Evolutionary conservation across 2,888 invertebrate species (phyloP).

Genomic region (Agrotis clavis): DNA sequence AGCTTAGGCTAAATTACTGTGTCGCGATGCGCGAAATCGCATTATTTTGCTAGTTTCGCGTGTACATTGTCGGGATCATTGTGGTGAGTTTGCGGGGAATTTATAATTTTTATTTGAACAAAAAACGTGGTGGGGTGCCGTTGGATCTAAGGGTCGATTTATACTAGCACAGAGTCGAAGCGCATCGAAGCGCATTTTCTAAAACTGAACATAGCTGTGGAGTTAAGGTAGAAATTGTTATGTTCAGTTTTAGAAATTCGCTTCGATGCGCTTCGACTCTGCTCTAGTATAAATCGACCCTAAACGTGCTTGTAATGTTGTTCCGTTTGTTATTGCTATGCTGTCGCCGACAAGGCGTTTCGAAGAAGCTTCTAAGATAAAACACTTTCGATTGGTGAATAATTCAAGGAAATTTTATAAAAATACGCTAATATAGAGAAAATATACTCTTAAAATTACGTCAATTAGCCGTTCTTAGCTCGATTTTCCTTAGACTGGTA

Average conservation of each 20-base stretch:
- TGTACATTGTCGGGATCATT: conserved; percentile 61
- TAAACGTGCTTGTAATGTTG: conserved; percentile 4
- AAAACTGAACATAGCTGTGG: no score
- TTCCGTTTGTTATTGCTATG: conserved; percentile 12
- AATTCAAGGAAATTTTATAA: not conserved
- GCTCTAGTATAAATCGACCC: no score
- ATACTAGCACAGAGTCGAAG: no score
- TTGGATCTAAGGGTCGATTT: no score
- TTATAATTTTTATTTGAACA: conserved; percentile 43
- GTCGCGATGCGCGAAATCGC: conserved; percentile 78
- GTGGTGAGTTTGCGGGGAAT: conserved; percentile 51
- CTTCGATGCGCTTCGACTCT: no score
- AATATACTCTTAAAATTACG: not conserved
- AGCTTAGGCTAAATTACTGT: conserved; percentile 61
- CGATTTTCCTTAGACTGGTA: not conserved
- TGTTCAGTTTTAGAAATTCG: no score
- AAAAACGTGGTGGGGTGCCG: conserved; percentile 39
- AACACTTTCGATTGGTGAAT: not conserved
- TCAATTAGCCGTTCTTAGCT: not conserved
- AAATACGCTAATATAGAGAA: not conserved
- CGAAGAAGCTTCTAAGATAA: not conserved
- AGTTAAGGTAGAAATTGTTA: no score
- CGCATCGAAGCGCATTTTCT: no score
- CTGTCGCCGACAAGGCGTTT: not conserved
- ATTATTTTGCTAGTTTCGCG: conserved; percentile 80